Evolutionary conservation across 1,140 invertebrate genomes (phyloP), one percentile per base, ranked within the genome.

Genomic region (Atopsyche davidsoni): DNA sequence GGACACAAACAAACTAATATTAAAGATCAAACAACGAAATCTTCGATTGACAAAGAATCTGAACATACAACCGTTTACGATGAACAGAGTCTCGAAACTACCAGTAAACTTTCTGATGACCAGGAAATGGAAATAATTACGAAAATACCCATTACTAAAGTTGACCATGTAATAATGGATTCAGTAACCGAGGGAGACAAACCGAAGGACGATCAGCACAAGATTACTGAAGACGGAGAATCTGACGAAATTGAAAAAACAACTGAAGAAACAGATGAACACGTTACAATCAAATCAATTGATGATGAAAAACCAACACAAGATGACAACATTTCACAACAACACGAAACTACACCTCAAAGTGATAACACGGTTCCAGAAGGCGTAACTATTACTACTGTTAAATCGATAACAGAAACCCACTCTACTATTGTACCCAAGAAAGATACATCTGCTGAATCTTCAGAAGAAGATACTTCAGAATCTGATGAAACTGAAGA

Each of bases 111-210:
- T n/a, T 16, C 46, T 40, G 16, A 17, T n/a, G 36, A 4, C 7
- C 58, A 56, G 4, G 46, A 58, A 4, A 16, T 4, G n/a, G 44
- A 39, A n/a, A 18, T 21, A n/a, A 21, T 50, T 24, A 50, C 48
- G 16, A 28, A 43, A 24, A 36, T 25, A 7, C 40, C 48, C 10
- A 21, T 7, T 34, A 42, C 19, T 16, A 32, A 11, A 43, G 4
- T 24, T 19, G 40, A 50, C 18, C 24, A 44, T 18, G 7, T 50
- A 17, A 19, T 21, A 22, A 21, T 43, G n/a, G 48, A 50, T 50
- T 50, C 40, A 11, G 48, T 36, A 24, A 50, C 48, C 13, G 48
- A 49, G 34, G 19, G n/a, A 17, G 10, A 39, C 36, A 7, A 7
- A 28, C 6, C 6, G n/a, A n/a, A n/a, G n/a, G 10, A 28, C 18